Percentiles rank a stretch among this genome's conserved stretches.
Conservation (phyloP, 2,113 vertebrate species). For the Triplophysa rosa region DNA sequence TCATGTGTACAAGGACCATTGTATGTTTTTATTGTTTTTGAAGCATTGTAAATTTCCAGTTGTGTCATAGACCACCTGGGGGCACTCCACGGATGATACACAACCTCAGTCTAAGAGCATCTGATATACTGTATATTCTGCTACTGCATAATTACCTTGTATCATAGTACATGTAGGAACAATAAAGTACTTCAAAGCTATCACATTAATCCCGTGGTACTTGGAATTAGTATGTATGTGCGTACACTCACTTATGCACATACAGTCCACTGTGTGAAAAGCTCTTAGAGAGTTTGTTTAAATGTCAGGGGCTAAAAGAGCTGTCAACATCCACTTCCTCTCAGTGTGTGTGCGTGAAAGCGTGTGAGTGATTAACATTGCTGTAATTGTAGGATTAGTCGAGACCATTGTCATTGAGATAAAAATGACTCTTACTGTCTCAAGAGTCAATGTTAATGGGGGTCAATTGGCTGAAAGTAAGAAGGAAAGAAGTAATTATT, state of each 20-base stretch:
- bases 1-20: background rate
- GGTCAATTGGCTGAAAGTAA: conserved; percentile 56
- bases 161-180: too few species aligned
- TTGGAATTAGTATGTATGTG: background rate
- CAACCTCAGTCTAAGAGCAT: too few species aligned
- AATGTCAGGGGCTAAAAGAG: conserved; percentile 48
- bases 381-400: conserved; percentile 50
- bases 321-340: conserved; percentile 29
- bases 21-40: background rate
- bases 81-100: too few species aligned
- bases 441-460: conserved; percentile 46
- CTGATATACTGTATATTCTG: too few species aligned
- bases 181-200: background rate
- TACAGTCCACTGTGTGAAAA: conserved; percentile 20
- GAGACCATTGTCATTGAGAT: conserved; percentile 22
- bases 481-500: conserved; percentile 58
- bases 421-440: conserved; percentile 20
- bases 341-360: background rate
- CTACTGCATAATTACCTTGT: too few species aligned
- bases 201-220: background rate
- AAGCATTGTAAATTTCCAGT: too few species aligned
- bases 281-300: conserved; percentile 30
- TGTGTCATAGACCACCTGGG: too few species aligned
- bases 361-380: conserved; percentile 31
- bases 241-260: background rate